A percentile compares a stretch with the other conserved stretches of the same genome.
Conservation (phyloP, 2,797 vertebrate genomes). For the Sebastes oblongus region DNA sequence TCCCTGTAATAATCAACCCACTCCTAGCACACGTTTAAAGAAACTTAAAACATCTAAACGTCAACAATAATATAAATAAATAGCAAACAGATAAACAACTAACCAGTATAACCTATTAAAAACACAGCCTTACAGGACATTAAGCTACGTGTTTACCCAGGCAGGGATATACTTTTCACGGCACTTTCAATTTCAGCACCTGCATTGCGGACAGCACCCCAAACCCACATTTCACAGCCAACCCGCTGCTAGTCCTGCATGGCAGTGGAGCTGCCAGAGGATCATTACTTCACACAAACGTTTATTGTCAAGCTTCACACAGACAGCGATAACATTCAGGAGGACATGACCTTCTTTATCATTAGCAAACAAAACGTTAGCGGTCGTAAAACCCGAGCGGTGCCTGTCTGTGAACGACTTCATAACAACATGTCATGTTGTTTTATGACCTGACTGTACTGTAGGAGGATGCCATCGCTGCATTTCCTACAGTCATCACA, state of each 20-base stretch:
- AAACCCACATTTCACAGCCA: slow-evolving; percentile 16
- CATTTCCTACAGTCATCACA: slow-evolving; percentile 25
- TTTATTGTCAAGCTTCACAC: neutral
- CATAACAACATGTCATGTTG: neutral
- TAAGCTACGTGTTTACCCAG: neutral
- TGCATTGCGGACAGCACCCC: slow-evolving; percentile 85
- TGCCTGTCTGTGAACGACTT: neutral
- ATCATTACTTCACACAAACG: neutral
- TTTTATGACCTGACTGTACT: neutral
- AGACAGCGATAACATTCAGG: neutral
- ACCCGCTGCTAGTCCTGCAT: slow-evolving; percentile 7
- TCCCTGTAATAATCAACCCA: neutral
- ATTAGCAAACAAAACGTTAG: neutral
- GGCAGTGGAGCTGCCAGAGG: neutral
- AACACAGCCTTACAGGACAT: neutral
- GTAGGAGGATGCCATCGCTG: slow-evolving; percentile 25
- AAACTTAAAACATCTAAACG: neutral
- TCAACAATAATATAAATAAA: neutral
- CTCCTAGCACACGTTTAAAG: neutral
- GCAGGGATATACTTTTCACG: slow-evolving; percentile 21
- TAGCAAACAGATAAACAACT: neutral
- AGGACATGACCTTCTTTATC: slow-evolving; percentile 8
- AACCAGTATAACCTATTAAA: neutral
- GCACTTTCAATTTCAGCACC: slow-evolving; percentile 78
- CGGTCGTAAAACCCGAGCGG: slow-evolving; percentile 3